Evolutionary conservation across 2,797 vertebrate species (phyloP).

Genomic region (Scleropages formosus): DNA sequence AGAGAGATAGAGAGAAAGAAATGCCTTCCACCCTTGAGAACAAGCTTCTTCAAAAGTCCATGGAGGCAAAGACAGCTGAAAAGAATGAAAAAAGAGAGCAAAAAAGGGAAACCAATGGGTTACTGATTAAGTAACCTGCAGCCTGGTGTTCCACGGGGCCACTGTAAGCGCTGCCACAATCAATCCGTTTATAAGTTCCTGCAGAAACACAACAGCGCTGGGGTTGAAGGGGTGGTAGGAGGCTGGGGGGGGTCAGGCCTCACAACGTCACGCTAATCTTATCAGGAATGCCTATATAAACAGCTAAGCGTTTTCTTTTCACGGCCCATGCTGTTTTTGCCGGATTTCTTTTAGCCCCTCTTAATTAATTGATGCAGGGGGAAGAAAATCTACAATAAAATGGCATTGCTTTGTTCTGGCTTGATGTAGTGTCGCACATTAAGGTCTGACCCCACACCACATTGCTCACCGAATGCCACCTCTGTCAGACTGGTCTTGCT

Average conservation of each 20-base stretch:
- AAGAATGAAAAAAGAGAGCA: constrained; percentile 25
- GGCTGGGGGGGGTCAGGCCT: neutral
- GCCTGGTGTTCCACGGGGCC: constrained; percentile 29
- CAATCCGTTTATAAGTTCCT: constrained; percentile 47
- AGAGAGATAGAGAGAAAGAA: constrained; percentile 29
- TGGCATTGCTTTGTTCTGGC: no score
- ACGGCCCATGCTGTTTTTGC: constrained; percentile 23
- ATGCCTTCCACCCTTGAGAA: constrained; percentile 28
- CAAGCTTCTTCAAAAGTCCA: constrained; percentile 34
- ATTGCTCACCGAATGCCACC: neutral
- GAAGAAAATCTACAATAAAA: neutral
- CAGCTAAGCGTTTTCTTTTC: constrained; percentile 36
- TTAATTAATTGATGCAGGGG: constrained; percentile 23
- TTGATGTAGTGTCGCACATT: neutral
- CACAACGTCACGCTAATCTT: constrained; percentile 31
- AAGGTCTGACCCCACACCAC: neutral
- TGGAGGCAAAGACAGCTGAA: constrained; percentile 31
- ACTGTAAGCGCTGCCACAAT: constrained; percentile 35
- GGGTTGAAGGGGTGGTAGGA: constrained; percentile 3
- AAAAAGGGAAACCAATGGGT: constrained; percentile 20
- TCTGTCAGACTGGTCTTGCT: no score
- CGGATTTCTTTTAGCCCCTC: constrained; percentile 13
- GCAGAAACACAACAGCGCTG: constrained; percentile 34
- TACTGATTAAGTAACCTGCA: constrained; percentile 41
- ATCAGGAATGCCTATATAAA: constrained; percentile 38